Percentiles rank a stretch among this genome's conserved stretches.
These are phyloP conservation scores for Periophthalmus magnuspinnatus DNA, from an alignment of 2,797 vertebrate genomes.

Conservation along the genomic window DNA sequence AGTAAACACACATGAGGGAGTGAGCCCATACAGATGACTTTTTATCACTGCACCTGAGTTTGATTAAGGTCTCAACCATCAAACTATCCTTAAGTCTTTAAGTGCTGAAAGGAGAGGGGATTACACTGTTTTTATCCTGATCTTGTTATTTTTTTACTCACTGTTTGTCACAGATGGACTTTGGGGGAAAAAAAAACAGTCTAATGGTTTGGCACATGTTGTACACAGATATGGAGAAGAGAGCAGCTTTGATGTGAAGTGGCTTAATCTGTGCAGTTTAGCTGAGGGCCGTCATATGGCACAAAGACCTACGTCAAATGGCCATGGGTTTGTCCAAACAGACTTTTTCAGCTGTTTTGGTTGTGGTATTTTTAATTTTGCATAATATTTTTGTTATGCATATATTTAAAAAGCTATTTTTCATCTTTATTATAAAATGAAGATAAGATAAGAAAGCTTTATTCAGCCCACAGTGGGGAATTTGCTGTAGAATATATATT, in stretches of 20 bases:
- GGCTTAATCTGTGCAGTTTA: constrained; percentile 48
- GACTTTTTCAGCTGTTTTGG: neutral
- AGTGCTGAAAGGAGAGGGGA: constrained; percentile 30
- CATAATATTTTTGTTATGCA: neutral
- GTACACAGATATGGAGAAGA: constrained; percentile 22
- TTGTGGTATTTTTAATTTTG: neutral
- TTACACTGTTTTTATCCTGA: constrained; percentile 21
- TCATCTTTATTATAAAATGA: no score
- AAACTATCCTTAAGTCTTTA: constrained; percentile 37
- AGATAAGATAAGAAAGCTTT: no score
- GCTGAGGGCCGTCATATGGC: constrained; percentile 33
- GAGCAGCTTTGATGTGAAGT: constrained; percentile 57
- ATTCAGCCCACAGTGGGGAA: no score
- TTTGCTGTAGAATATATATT: no score
- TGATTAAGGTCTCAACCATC: constrained; percentile 47
- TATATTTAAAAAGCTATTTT: neutral
- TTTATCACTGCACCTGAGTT: constrained; percentile 46
- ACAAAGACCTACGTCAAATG: constrained; percentile 16
- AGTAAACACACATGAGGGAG: constrained; percentile 44
- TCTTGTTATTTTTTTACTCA: constrained; percentile 18
- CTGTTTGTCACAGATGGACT: constrained; percentile 29
- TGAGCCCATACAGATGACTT: constrained; percentile 32
- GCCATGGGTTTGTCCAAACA: constrained; percentile 29
- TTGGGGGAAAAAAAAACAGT: constrained; percentile 18
- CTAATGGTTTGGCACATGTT: constrained; percentile 21